Percentiles rank a stretch among this genome's conserved stretches.
Evolutionary conservation across 2,113 vertebrate species (phyloP).

Genomic region (Spilogale gracilis): DNA sequence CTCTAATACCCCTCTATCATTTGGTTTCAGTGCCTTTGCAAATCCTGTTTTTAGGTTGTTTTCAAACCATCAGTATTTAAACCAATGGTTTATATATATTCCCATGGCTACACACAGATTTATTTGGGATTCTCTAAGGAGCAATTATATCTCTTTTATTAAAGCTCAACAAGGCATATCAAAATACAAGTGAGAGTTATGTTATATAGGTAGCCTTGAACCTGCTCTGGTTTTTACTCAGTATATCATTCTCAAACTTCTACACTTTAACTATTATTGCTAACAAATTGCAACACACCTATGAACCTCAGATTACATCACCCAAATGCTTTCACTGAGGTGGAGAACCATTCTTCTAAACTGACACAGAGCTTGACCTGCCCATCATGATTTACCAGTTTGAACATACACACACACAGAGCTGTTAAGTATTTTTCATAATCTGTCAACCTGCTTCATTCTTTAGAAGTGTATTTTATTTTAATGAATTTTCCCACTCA

Average conservation of each 20-base stretch:
- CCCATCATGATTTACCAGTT: background rate
- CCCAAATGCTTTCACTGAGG: background rate
- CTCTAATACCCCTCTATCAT: background rate
- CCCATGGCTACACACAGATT: background rate
- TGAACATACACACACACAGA: background rate
- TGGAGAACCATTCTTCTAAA: background rate
- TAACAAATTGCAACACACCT: conserved; percentile 17
- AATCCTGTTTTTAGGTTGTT: background rate
- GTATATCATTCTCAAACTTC: conserved; percentile 26
- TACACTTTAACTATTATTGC: background rate
- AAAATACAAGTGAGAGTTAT: background rate
- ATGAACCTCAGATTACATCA: background rate
- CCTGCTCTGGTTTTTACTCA: background rate
- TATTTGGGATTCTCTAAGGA: conserved; percentile 30
- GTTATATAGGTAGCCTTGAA: background rate
- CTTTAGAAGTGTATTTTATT: background rate
- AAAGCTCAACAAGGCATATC: background rate
- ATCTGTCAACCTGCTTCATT: background rate
- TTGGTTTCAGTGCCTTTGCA: background rate
- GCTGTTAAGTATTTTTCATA: conserved; percentile 45
- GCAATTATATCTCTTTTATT: conserved; percentile 13
- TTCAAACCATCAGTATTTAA: background rate
- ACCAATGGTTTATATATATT: background rate
- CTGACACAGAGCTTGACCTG: background rate
- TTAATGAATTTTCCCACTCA: background rate